These are phyloP conservation scores for Drosophila seguyi DNA, from an alignment of 1,140 invertebrate genomes.

Conservation along the genomic window DNA sequence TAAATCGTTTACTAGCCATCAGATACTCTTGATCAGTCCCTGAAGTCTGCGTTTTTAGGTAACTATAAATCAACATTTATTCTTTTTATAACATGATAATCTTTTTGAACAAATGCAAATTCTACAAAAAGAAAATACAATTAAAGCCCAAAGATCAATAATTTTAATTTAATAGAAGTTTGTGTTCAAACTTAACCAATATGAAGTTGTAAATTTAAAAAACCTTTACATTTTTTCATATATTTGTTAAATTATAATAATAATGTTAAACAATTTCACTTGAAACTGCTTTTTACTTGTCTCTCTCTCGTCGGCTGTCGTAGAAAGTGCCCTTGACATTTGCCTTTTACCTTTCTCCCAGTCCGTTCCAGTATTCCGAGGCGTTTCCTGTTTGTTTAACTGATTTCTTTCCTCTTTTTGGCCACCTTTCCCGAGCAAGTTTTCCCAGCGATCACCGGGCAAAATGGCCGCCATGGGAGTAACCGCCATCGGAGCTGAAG, in stretches of 20 bases:
- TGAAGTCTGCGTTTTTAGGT: too few species aligned
- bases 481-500: slow-evolving; percentile 20
- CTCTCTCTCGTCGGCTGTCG: not conserved
- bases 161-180: not conserved
- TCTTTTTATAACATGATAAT: too few species aligned
- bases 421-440: slow-evolving; percentile 42
- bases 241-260: not conserved
- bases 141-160: not conserved
- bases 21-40: too few species aligned
- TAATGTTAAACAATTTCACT: not conserved
- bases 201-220: not conserved
- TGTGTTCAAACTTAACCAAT: too few species aligned
- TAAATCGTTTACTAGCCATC: too few species aligned
- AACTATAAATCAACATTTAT: too few species aligned
- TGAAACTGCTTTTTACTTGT: slow-evolving; percentile 24
- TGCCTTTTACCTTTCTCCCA: slow-evolving; percentile 52
- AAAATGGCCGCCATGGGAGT: slow-evolving; percentile 65
- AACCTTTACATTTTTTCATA: not conserved
- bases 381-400: slow-evolving; percentile 70
- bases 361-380: slow-evolving; percentile 20
- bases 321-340: slow-evolving; percentile 74
- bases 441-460: slow-evolving; percentile 59
- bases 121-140: too few species aligned
- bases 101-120: too few species aligned
- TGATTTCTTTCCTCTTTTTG: slow-evolving; percentile 73